phyloP scores from a whole-genome alignment of 1,140 invertebrate species.

The Ectropis grisescens region DNA sequence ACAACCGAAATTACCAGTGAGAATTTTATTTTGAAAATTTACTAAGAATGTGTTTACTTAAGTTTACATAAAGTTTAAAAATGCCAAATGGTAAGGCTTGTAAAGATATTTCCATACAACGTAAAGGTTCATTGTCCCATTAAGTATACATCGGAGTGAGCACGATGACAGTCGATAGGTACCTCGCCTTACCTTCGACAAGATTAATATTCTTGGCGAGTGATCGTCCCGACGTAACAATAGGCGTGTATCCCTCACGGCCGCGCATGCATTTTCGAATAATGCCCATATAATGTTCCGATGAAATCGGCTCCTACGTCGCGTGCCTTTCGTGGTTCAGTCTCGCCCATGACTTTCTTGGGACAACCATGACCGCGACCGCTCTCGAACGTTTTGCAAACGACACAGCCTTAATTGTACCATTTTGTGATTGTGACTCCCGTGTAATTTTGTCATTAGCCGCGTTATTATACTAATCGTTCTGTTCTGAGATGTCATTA shows the following conservation, averaged over 20 bases:
- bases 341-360: slow-evolving; percentile 43
- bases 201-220: slow-evolving; percentile 63
- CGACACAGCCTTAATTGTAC: slow-evolving; percentile 8
- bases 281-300: slow-evolving; percentile 65
- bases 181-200: slow-evolving; percentile 32
- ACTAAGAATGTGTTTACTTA: too few relatives aligned
- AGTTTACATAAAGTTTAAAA: too few relatives aligned
- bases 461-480: slow-evolving; percentile 3
- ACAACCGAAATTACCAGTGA: too few relatives aligned
- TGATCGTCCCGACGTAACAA: slow-evolving; percentile 46
- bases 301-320: slow-evolving; percentile 50
- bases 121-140: slow-evolving; percentile 44
- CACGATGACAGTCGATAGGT: slow-evolving; percentile 19
- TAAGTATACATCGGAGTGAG: slow-evolving; percentile 26
- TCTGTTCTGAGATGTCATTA: slow-evolving; percentile 3
- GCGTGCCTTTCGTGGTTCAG: slow-evolving; percentile 34
- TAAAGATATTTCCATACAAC: slow-evolving; percentile 26
- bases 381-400: slow-evolving; percentile 3
- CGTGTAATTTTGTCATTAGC: slow-evolving; percentile 10
- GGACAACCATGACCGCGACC: slow-evolving; percentile 14
- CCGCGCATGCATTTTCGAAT: slow-evolving; percentile 63
- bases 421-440: slow-evolving; percentile 11
- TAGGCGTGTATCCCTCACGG: slow-evolving; percentile 39
- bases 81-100: too few relatives aligned
- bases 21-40: too few relatives aligned